These are phyloP conservation scores for Sciurus vulgaris DNA, from an alignment of 2,797 vertebrate species.

Conservation along the genomic window DNA sequence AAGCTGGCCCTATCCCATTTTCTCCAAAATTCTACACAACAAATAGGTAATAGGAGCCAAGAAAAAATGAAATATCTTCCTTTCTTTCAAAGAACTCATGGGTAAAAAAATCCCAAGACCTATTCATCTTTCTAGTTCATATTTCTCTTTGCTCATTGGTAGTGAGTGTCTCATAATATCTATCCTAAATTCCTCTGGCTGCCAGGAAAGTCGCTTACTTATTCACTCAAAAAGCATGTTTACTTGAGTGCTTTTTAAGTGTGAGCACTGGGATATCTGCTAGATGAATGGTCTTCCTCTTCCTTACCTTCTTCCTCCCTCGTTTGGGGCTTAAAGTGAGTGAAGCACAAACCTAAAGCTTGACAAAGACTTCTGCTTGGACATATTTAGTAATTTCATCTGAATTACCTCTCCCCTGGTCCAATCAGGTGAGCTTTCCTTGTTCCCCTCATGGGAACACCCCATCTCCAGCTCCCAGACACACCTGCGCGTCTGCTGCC, in stretches of 20 bases:
- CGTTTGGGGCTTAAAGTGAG: background rate
- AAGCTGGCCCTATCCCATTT: background rate
- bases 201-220: background rate
- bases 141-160: background rate
- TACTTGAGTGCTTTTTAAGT: background rate
- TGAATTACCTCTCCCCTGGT: background rate
- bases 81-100: conserved; percentile 8
- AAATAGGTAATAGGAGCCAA: background rate
- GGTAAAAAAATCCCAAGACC: background rate
- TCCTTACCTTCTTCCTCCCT: background rate
- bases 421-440: background rate
- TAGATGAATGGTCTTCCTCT: background rate
- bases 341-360: background rate
- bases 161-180: background rate
- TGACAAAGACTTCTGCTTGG: background rate
- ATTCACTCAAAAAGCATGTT: conserved; percentile 30
- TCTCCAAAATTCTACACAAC: background rate
- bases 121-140: background rate
- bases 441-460: background rate
- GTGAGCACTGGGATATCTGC: background rate
- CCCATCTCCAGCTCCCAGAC: conserved; percentile 3
- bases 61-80: background rate
- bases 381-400: background rate
- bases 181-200: background rate
- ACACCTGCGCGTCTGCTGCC: background rate